These are phyloP conservation scores for Pristiophorus japonicus DNA, from an alignment of 2,113 vertebrate species.

Conservation along the genomic window DNA sequence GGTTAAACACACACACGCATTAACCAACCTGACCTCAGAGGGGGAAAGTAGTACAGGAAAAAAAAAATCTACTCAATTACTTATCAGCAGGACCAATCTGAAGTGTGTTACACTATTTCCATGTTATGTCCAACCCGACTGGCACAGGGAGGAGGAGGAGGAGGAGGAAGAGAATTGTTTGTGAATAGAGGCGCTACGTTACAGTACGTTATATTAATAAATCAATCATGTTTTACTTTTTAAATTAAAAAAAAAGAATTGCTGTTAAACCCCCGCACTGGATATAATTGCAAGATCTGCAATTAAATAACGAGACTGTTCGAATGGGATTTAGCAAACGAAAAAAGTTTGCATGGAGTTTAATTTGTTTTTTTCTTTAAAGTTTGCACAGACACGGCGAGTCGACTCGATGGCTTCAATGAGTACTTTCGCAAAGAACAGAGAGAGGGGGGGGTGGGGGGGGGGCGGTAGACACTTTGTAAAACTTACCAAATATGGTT, in stretches of 20 bases:
- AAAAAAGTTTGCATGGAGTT: too few relatives aligned
- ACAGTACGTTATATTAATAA: too few relatives aligned
- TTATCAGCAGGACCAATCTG: background rate
- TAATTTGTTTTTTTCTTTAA: too few relatives aligned
- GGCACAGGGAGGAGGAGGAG: background rate
- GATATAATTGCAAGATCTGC: background rate
- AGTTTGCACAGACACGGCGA: too few relatives aligned
- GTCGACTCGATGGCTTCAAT: background rate
- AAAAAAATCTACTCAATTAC: background rate
- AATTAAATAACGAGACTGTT: background rate
- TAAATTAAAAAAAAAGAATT: too few relatives aligned
- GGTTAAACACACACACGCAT: background rate
- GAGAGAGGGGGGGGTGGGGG: background rate
- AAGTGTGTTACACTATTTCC: background rate
- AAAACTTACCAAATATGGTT: constrained; percentile 25
- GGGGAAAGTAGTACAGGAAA: background rate
- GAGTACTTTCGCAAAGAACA: too few relatives aligned
- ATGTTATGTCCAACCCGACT: background rate
- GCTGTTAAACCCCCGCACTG: background rate
- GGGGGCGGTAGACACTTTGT: background rate
- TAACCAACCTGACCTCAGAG: background rate
- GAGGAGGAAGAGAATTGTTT: background rate
- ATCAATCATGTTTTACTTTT: too few relatives aligned
- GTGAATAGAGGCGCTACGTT: background rate
- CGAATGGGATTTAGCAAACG: background rate